Conservation (phyloP, 2,888 invertebrate species). For the Orthosia incerta region DNA sequence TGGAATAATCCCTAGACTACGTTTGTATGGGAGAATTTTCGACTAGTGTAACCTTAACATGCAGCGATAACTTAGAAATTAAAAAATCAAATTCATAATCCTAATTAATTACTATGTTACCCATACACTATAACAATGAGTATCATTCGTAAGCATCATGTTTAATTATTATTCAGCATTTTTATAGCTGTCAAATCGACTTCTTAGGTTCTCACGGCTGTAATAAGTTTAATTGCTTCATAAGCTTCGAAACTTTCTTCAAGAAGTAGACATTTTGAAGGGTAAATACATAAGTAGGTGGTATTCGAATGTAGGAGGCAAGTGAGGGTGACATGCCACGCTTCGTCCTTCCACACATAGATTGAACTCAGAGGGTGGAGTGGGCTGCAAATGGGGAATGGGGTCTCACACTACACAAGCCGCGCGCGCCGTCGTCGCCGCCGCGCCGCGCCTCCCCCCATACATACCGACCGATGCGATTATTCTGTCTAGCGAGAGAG, state of each 20-base stretch:
- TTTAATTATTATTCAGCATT: background rate
- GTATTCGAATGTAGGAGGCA: conserved; percentile 60
- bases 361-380: conserved; percentile 66
- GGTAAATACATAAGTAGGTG: conserved; percentile 33
- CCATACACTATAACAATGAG: too few relatives aligned
- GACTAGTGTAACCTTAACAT: too few relatives aligned
- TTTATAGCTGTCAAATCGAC: too few relatives aligned
- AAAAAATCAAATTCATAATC: too few relatives aligned
- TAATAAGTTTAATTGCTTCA: background rate
- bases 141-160: too few relatives aligned
- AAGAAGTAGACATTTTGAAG: conserved; percentile 31
- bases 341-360: conserved; percentile 59
- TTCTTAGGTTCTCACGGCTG: too few relatives aligned
- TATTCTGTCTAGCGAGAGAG: conserved; percentile 87
- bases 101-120: too few relatives aligned
- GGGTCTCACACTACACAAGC: conserved; percentile 63
- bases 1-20: too few relatives aligned
- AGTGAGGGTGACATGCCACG: conserved; percentile 69
- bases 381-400: conserved; percentile 67
- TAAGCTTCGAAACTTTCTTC: background rate
- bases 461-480: conserved; percentile 75
- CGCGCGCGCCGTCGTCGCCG: conserved; percentile 64
- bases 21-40: too few relatives aligned
- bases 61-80: too few relatives aligned
- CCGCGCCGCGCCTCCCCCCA: conserved; percentile 57